phyloP scores from a whole-genome alignment of 2,797 vertebrate species.

The Sebastes reedi region DNA sequence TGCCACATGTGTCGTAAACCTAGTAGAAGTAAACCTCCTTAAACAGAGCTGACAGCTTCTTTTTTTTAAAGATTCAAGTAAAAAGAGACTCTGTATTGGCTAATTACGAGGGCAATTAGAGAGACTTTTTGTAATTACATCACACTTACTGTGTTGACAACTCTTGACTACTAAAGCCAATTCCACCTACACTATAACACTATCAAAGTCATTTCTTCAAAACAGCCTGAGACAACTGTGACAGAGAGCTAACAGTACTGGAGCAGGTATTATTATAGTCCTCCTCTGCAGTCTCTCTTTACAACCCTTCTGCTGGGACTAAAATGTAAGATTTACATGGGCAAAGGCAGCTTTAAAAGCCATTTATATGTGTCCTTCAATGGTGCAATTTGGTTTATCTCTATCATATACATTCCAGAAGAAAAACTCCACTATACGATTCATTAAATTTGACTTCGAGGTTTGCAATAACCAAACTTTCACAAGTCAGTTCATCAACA shows the following conservation, averaged over 20 bases:
- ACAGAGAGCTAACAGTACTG: background rate
- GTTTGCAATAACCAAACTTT: constrained; percentile 52
- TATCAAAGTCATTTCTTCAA: background rate
- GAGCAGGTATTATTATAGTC: background rate
- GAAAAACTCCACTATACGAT: constrained; percentile 11
- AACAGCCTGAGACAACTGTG: background rate
- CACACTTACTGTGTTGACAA: background rate
- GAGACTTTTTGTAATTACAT: background rate
- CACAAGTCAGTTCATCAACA: constrained; percentile 45
- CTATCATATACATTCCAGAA: constrained; percentile 31
- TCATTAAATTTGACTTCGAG: constrained; percentile 52
- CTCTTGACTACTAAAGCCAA: background rate
- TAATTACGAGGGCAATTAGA: background rate
- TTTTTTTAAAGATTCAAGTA: background rate
- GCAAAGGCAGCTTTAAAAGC: constrained; percentile 41
- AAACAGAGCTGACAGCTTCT: background rate
- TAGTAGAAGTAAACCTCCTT: background rate
- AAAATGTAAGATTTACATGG: constrained; percentile 44
- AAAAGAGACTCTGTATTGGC: background rate
- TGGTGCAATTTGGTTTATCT: constrained; percentile 40
- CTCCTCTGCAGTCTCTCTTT: constrained; percentile 28
- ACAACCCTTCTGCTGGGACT: constrained; percentile 21
- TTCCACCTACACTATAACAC: background rate
- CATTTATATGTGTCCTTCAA: constrained; percentile 41
- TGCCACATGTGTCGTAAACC: background rate